Evolutionary conservation across 2,113 vertebrate species (phyloP).

Genomic region (Prunella himalayana): DNA sequence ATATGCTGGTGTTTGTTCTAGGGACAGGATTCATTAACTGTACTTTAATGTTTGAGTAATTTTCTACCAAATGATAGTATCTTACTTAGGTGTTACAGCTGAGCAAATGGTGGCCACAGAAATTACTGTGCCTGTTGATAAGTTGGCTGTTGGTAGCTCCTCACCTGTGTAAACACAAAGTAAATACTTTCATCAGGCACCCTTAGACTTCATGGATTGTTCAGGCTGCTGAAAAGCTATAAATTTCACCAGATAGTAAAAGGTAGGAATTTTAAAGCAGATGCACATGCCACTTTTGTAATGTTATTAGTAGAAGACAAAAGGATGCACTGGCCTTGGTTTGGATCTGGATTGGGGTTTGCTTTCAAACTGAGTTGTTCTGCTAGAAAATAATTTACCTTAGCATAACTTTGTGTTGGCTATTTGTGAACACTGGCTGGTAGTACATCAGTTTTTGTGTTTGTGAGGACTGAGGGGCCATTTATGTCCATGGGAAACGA

Average conservation of each 20-base stretch:
- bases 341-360: not conserved
- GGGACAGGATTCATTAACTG: not conserved
- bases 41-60: not conserved
- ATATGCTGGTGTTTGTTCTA: not conserved
- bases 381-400: not conserved
- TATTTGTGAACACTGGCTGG: not conserved
- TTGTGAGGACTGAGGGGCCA: not conserved
- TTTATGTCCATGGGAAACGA: not conserved
- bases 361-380: not conserved
- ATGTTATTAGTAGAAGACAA: not conserved
- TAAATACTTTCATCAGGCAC: not conserved
- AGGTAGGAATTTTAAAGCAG: not conserved
- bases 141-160: not conserved
- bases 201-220: accelerated
- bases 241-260: not conserved
- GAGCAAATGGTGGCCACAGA: not conserved
- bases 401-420: not conserved
- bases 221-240: not conserved
- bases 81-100: not conserved
- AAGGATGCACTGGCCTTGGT: not conserved
- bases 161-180: not conserved
- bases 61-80: not conserved
- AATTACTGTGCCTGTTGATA: not conserved
- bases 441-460: not conserved
- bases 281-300: not conserved